These are phyloP conservation scores for Drosophila mauritiana DNA, from an alignment of 1,140 invertebrate genomes.

Conservation along the genomic window DNA sequence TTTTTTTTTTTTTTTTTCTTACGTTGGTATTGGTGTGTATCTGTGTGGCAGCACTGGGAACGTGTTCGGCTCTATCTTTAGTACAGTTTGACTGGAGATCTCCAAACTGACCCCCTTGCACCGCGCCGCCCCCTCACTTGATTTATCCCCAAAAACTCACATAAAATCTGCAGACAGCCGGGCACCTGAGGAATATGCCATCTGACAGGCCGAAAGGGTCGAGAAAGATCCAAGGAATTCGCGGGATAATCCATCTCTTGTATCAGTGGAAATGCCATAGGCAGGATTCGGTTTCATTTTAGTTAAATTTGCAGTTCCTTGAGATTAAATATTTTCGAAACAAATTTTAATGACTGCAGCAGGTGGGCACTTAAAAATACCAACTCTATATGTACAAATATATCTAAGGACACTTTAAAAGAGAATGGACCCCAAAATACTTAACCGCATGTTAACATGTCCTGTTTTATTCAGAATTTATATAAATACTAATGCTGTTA, in stretches of 20 bases:
- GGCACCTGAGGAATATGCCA: conserved; percentile 16
- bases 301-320: not conserved
- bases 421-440: too few species aligned
- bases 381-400: not conserved
- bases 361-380: not conserved
- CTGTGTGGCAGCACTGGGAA: conserved; percentile 41
- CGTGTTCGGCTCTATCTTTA: conserved; percentile 76
- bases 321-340: not conserved
- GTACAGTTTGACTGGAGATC: conserved; percentile 67
- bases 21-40: conserved; percentile 17
- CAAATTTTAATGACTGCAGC: not conserved
- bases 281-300: not conserved
- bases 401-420: not conserved
- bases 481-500: not conserved
- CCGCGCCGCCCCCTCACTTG: not conserved
- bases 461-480: not conserved
- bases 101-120: conserved; percentile 17
- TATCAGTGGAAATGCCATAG: conserved; percentile 9
- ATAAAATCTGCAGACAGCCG: conserved; percentile 6
- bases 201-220: conserved; percentile 22
- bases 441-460: too few species aligned
- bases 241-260: conserved; percentile 31
- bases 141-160: conserved; percentile 25
- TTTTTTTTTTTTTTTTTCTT: not conserved
- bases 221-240: conserved; percentile 11